Conservation (phyloP, 2,113 vertebrate species). For the Melospiza melodia region DNA sequence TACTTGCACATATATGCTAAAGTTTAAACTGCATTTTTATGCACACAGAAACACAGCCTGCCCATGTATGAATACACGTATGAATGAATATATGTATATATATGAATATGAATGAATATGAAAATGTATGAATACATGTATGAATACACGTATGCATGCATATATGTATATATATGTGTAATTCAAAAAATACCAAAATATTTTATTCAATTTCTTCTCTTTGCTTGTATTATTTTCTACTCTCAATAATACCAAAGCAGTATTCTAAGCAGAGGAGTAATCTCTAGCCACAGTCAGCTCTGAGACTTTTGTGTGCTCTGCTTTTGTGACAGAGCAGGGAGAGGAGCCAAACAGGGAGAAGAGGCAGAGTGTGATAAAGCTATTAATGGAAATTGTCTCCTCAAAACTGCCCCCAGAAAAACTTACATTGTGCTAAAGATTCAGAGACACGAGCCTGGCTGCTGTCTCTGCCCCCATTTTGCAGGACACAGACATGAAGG, state of each 20-base stretch:
- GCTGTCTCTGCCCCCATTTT: background rate
- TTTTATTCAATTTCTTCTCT: background rate
- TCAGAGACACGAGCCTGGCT: background rate
- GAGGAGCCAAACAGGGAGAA: background rate
- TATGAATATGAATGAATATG: too few species aligned
- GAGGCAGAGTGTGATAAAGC: background rate
- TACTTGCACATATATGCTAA: background rate
- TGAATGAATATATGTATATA: background rate
- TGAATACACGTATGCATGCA: background rate
- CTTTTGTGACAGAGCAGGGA: background rate
- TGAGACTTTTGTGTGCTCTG: background rate
- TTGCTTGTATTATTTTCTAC: background rate
- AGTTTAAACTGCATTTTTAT: background rate
- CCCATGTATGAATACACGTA: background rate
- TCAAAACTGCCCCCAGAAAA: background rate
- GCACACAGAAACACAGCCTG: background rate
- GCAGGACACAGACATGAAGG: background rate
- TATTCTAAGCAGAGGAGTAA: background rate
- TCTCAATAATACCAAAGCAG: background rate
- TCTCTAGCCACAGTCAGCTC: background rate
- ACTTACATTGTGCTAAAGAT: background rate
- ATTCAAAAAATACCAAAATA: background rate
- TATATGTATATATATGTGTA: background rate
- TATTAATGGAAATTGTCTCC: background rate
- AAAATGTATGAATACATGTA: background rate